Evolutionary conservation across 1,140 invertebrate genomes (phyloP).

Genomic region (Danaus plexippus): DNA sequence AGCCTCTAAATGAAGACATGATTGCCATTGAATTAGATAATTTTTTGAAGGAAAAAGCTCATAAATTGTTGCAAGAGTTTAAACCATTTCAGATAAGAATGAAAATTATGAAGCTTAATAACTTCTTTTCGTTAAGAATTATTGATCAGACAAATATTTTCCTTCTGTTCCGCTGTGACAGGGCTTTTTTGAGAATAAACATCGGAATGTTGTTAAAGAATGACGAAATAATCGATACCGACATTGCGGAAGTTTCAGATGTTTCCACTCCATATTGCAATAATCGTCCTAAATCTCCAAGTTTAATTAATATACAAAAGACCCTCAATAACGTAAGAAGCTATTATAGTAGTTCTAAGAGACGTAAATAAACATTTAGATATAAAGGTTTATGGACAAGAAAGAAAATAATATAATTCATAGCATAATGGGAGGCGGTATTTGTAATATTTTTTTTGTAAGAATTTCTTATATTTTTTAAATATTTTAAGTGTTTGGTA

Average conservation of each 20-base stretch:
- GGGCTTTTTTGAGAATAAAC: constrained; percentile 32
- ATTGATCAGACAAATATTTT: constrained; percentile 36
- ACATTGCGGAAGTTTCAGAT: constrained; percentile 20
- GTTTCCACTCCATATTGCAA: constrained; percentile 22
- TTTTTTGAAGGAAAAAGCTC: constrained; percentile 30
- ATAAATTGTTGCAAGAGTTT: constrained; percentile 29
- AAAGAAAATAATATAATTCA: too few relatives aligned
- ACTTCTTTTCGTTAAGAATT: constrained; percentile 39
- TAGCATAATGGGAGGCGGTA: too few relatives aligned
- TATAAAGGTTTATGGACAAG: too few relatives aligned
- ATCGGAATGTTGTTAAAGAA: constrained; percentile 35
- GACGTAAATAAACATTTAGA: too few relatives aligned
- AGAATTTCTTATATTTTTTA: too few relatives aligned
- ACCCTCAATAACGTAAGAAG: too few relatives aligned
- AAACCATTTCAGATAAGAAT: constrained; percentile 38
- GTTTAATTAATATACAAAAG: too few relatives aligned
- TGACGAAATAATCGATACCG: constrained; percentile 34
- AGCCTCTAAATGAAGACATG: constrained; percentile 23
- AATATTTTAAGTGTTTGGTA: too few relatives aligned
- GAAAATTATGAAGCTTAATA: constrained; percentile 41
- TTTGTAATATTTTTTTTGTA: too few relatives aligned
- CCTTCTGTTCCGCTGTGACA: constrained; percentile 30
- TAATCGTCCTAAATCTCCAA: too few relatives aligned
- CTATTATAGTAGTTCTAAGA: too few relatives aligned
- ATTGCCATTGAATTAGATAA: constrained; percentile 37